Evolutionary conservation across 2,888 invertebrate species (phyloP), one percentile per base, ranked within the genome.

Genomic region (Mimachlamys varia): DNA sequence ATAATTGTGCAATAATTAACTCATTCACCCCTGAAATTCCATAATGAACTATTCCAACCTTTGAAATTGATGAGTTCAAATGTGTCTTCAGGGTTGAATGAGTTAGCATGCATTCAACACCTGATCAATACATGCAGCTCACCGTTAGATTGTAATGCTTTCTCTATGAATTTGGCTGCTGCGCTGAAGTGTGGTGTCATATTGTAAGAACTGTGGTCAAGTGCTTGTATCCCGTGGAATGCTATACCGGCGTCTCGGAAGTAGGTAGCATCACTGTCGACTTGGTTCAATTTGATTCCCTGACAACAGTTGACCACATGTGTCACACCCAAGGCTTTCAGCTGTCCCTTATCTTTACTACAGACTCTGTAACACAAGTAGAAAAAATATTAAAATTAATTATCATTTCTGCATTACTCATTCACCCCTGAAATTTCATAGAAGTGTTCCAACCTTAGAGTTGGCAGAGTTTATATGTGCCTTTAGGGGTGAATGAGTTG

Each of bases 241-340:
- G 97, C 97, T 93, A 98, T 98, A 44, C 97, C 97, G 94, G 97
- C 97, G 95, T 98, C 98, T 92, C 97, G 97, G 96, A 98, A 98
- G 96, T 98, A 98, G 90, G 98, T 97, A 95, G 97, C 97, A 95
- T 97, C 98, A 0, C 98, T 98, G 96, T 98, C 98, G 89, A 98
- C 98, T 97, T 98, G 98, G 76, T 76, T 76, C 33, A 22, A 33
- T 76, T 76, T 76, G 76, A 76, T 76, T 7, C 76, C 76, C 33
- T 76, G 76, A 3, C 98, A 98, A 76, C 98, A 98, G 96, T 99
- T 99, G 62, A 98, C 97, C 44, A 99, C 98, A 96, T 98, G 98
- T 93, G 98, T 98, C 91, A 98, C 98, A 89, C 98, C 98, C 97
- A 98, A 97, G 92, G 97, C 97, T 93, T 97, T 97, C 92, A 99